Conservation (phyloP, 1,140 invertebrate species). For the Drosophila tropicalis region DNA sequence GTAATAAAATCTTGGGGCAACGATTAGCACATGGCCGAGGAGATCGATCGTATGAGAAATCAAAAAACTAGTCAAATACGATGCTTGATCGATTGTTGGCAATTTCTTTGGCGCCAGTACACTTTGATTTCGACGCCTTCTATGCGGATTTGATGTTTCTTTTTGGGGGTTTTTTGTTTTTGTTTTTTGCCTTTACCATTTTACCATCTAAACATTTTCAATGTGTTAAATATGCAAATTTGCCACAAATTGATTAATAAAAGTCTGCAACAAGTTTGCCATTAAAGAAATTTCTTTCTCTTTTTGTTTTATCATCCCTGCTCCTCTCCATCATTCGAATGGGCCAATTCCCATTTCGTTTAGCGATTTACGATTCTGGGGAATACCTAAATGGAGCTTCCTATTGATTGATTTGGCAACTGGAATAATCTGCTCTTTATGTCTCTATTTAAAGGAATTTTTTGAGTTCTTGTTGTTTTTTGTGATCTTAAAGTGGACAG, state of each 20-base stretch:
- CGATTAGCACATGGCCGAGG: constrained; percentile 54
- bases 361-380: constrained; percentile 45
- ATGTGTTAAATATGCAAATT: constrained; percentile 76
- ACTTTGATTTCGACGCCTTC: constrained; percentile 37
- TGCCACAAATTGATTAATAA: constrained; percentile 62
- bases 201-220: constrained; percentile 37
- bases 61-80: constrained; percentile 35
- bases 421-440: background rate
- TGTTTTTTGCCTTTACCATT: constrained; percentile 28
- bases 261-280: constrained; percentile 37
- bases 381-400: constrained; percentile 63
- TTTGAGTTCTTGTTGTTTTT: background rate
- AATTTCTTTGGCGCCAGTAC: constrained; percentile 78
- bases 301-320: constrained; percentile 19
- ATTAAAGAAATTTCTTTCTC: constrained; percentile 70
- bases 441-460: background rate
- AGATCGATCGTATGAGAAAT: constrained; percentile 30
- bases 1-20: constrained; percentile 73
- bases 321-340: background rate
- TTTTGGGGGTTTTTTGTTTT: constrained; percentile 32
- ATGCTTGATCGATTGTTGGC: constrained; percentile 70
- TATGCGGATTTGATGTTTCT: constrained; percentile 58
- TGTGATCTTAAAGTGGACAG: too few species aligned
- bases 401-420: constrained; percentile 48
- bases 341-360: background rate